Conservation (phyloP, 2,797 vertebrate species). For the Anolis apletophallus region DNA sequence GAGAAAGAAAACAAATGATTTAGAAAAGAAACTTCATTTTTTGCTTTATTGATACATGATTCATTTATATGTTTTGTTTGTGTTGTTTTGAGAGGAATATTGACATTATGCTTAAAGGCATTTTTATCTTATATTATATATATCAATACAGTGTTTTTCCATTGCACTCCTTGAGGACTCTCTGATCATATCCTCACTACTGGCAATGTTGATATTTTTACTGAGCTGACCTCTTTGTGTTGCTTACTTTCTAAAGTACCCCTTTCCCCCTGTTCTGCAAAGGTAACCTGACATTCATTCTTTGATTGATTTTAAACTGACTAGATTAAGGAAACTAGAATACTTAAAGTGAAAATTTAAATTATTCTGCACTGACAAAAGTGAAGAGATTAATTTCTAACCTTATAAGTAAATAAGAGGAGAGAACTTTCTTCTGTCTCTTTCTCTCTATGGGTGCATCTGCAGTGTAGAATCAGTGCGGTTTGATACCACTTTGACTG, state of each 20-base stretch:
- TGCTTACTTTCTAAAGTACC: not conserved
- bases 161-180: not conserved
- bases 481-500: too few relatives aligned
- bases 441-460: too few relatives aligned
- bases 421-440: not conserved
- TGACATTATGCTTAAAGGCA: not conserved
- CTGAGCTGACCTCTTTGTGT: not conserved
- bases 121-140: not conserved
- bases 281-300: not conserved
- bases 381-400: not conserved
- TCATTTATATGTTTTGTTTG: too few relatives aligned
- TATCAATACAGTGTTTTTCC: not conserved
- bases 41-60: too few relatives aligned
- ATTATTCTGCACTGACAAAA: not conserved
- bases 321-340: not conserved
- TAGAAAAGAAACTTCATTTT: too few relatives aligned
- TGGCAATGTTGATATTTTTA: constrained; percentile 38
- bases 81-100: too few relatives aligned
- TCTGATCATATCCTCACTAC: not conserved
- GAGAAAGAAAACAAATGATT: not conserved
- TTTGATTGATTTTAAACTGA: not conserved
- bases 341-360: not conserved
- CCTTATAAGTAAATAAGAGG: not conserved
- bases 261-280: constrained; percentile 13
- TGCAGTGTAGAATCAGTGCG: too few relatives aligned